These are phyloP conservation scores for Hypotaenidia philippensis DNA, from an alignment of 2,797 vertebrate genomes.

Conservation along the genomic window DNA sequence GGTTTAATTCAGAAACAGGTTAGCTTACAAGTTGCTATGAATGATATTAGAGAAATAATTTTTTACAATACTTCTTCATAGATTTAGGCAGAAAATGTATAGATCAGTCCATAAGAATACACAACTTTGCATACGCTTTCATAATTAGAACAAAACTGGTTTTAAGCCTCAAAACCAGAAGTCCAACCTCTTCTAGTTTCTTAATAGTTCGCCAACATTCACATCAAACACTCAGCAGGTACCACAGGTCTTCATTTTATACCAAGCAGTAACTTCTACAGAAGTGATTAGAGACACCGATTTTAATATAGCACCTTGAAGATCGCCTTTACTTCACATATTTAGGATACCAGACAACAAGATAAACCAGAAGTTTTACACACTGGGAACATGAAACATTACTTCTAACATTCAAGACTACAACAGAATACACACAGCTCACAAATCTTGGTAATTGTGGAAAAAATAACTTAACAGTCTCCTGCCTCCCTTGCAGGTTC, in stretches of 20 bases:
- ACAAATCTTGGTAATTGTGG: background rate
- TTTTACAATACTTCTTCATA: background rate
- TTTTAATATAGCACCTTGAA: background rate
- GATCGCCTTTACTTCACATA: background rate
- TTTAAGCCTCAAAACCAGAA: background rate
- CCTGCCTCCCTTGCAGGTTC: background rate
- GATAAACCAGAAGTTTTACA: background rate
- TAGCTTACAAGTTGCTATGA: background rate
- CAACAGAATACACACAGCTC: background rate
- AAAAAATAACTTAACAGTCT: background rate
- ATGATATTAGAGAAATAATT: background rate
- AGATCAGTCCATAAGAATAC: background rate
- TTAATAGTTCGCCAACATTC: background rate
- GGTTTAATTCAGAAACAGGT: background rate
- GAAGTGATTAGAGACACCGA: background rate
- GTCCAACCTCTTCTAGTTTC: background rate
- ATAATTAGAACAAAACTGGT: background rate
- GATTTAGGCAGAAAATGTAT: background rate
- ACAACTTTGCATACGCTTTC: background rate
- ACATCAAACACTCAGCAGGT: background rate
- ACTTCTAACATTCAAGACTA: background rate
- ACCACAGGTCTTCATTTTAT: background rate
- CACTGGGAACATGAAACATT: background rate
- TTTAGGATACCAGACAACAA: background rate
- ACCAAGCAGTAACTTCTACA: background rate